phyloP scores from a whole-genome alignment of 2,888 invertebrate species.

The Merodon equestris region DNA sequence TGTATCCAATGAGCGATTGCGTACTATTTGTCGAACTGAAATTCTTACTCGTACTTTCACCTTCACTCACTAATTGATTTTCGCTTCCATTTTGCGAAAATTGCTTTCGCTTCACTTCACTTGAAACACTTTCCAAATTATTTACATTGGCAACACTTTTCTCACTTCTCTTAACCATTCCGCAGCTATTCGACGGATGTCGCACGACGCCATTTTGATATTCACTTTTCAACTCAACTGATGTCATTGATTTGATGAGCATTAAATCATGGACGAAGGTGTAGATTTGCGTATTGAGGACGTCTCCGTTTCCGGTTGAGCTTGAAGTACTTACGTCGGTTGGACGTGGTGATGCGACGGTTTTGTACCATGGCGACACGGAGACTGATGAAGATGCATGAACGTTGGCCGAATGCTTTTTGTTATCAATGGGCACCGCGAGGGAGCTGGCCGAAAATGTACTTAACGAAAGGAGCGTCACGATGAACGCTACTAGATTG shows the following conservation, averaged over 20 bases:
- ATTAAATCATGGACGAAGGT: slow-evolving; percentile 12
- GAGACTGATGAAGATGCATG: background rate
- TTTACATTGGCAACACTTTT: slow-evolving; percentile 35
- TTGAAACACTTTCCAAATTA: slow-evolving; percentile 57
- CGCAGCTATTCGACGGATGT: slow-evolving; percentile 31
- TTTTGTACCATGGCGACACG: slow-evolving; percentile 70
- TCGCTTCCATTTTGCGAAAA: slow-evolving; percentile 5
- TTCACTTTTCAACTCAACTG: slow-evolving; percentile 11
- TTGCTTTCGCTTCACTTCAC: slow-evolving; percentile 60
- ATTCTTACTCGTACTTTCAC: slow-evolving; percentile 17
- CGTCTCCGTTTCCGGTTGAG: slow-evolving; percentile 59
- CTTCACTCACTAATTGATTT: slow-evolving; percentile 9
- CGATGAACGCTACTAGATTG: slow-evolving; percentile 73
- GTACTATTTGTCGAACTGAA: slow-evolving; percentile 29
- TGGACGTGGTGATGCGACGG: slow-evolving; percentile 53
- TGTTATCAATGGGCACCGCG: slow-evolving; percentile 75
- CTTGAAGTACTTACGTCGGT: slow-evolving; percentile 61
- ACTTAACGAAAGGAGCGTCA: slow-evolving; percentile 75
- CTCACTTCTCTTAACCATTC: slow-evolving; percentile 50
- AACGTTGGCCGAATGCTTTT: slow-evolving; percentile 43
- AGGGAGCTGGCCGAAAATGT: slow-evolving; percentile 76
- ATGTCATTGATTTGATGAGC: background rate
- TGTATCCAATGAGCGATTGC: slow-evolving; percentile 22
- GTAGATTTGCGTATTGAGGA: slow-evolving; percentile 18
- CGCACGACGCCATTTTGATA: slow-evolving; percentile 53